Base-by-base conservation (phyloP, 2,113 vertebrate genomes). In the Psilopsiagon aymara region DNA sequence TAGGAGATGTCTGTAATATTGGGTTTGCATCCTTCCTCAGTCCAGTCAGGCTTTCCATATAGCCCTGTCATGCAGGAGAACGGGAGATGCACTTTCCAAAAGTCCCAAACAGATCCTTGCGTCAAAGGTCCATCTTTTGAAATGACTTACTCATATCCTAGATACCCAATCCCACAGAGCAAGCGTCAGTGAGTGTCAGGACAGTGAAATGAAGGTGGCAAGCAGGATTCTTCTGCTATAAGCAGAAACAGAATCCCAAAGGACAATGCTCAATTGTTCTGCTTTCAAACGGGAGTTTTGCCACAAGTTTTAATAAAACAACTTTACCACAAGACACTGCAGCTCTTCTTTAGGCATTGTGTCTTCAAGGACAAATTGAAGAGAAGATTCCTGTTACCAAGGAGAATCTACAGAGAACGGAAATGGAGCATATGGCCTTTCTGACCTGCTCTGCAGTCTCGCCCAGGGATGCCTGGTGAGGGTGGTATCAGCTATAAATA, bases 401-500 rank as follows among this genome's bases (percentile, higher is more conserved):
- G 79, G 20, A n/a, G 28, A 82, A 25, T 9, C 11, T 17, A 14
- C 31, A 46, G 89, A 49, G 28, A 19, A 77, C 64, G 60, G 51
- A 53, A 47, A 5, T 0, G 25, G 86, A 66, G 23, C 29, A 57
- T 6, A 17, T 5, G 85, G 80, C 64, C 90, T 63, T 86, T 57
- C 64, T 88, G 82, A 78, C 71, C 82, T 67, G 52, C 68, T 83
- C 60, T 67, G 82, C 60, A 41, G 77, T 44, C 81, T 86, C 71
- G 83, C 68, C 33, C 35, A 55, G 64, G 47, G 69, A 19, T 51
- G 47, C 69, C 51, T 60, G 69, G 74, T 64, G 82, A 82, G 24
- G 10, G 29, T 78, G 67, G 17, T 18, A 35, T 31, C 33, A 86
- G 35, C 83, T 91, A 78, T 80, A 94, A 91, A 95, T 94, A 86